Conservation (phyloP, 2,888 invertebrate genomes). For the Sarcophaga carnaria region DNA sequence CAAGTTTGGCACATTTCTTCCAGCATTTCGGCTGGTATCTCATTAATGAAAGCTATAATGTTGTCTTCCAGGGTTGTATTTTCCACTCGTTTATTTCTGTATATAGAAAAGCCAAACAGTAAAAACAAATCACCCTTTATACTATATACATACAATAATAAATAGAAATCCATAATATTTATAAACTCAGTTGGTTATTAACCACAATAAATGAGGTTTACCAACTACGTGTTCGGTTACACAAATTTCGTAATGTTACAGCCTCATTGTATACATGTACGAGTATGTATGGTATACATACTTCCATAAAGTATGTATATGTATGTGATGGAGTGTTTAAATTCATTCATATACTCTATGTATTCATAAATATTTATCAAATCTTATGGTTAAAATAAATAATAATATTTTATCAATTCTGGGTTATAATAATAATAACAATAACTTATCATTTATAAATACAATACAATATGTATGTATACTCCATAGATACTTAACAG, state of each 20-base stretch:
- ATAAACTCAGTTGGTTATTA: constrained; percentile 8
- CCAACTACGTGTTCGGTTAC: constrained; percentile 1
- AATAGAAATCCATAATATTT: constrained; percentile 7
- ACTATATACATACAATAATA: neutral
- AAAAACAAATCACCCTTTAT: neutral
- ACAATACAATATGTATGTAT: neutral
- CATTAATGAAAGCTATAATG: no score
- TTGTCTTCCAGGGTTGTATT: neutral
- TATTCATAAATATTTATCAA: constrained; percentile 13
- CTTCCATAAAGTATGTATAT: neutral
- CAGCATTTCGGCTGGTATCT: no score
- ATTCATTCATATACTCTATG: neutral
- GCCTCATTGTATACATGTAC: no score
- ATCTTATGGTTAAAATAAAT: neutral
- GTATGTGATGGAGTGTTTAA: neutral
- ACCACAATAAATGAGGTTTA: constrained; percentile 22
- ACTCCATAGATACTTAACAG: neutral
- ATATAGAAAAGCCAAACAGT: neutral
- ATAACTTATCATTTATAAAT: neutral
- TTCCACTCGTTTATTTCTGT: neutral
- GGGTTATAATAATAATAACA: neutral
- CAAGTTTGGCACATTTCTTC: no score
- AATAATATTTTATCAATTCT: neutral
- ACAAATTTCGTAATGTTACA: neutral
- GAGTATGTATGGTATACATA: no score